A percentile compares a stretch with the other conserved stretches of the same genome.
Evolutionary conservation across 2,888 invertebrate genomes (phyloP).

Genomic region (Drosophila pseudotakahashii): DNA sequence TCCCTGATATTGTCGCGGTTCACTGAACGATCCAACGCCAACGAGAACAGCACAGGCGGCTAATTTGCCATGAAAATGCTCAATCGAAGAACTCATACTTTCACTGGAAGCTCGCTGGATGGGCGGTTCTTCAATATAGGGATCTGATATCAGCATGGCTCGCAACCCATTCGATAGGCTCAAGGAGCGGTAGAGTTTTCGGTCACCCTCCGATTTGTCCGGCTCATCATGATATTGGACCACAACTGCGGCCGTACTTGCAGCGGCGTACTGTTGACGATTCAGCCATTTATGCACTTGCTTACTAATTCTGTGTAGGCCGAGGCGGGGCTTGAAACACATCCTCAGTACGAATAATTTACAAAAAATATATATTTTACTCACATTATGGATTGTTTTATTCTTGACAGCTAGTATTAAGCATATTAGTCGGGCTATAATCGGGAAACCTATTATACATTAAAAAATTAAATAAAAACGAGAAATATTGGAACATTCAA

Average conservation of each 20-base stretch:
- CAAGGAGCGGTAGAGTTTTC: slow-evolving; percentile 90
- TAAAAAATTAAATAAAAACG: too few species aligned
- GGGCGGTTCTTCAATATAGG: slow-evolving; percentile 67
- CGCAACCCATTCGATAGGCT: slow-evolving; percentile 89
- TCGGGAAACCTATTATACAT: neutral
- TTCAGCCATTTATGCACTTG: slow-evolving; percentile 40
- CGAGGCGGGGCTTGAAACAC: slow-evolving; percentile 36
- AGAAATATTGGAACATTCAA: too few species aligned
- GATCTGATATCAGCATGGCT: slow-evolving; percentile 90
- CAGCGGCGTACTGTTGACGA: neutral
- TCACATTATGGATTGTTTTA: neutral
- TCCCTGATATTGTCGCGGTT: slow-evolving; percentile 91
- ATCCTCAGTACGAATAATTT: slow-evolving; percentile 17
- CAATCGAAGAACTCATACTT: slow-evolving; percentile 39
- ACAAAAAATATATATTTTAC: neutral
- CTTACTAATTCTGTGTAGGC: slow-evolving; percentile 26
- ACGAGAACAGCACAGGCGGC: slow-evolving; percentile 91
- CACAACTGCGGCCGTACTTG: slow-evolving; percentile 18
- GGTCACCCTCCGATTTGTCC: slow-evolving; percentile 90
- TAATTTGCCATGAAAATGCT: slow-evolving; percentile 82
- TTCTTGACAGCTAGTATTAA: neutral
- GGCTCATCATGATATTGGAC: slow-evolving; percentile 85
- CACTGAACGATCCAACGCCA: slow-evolving; percentile 92
- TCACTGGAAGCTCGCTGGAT: neutral
- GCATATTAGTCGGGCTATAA: neutral